These are phyloP conservation scores for Malurus alboscapulatus DNA, from an alignment of 2,113 vertebrate genomes.

Conservation along the genomic window DNA sequence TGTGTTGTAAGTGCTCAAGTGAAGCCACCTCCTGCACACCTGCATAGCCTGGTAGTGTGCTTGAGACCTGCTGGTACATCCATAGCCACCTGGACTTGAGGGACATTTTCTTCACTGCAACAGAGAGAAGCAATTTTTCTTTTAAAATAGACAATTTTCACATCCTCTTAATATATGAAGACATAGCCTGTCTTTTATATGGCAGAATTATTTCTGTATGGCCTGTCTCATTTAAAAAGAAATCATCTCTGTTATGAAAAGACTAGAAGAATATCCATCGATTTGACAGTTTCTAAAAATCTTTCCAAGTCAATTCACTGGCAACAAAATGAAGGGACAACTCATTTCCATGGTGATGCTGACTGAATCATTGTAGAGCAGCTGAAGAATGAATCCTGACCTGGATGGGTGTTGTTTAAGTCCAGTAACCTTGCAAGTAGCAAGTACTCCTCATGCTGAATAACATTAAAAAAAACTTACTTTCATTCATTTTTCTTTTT, in stretches of 20 bases:
- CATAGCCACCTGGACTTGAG: neutral
- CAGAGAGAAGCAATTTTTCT: neutral
- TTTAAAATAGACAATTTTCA: neutral
- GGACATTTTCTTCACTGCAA: neutral
- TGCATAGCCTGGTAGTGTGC: neutral
- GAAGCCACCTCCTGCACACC: neutral
- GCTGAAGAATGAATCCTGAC: conserved; percentile 51
- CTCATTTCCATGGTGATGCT: conserved; percentile 59
- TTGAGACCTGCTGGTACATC: neutral
- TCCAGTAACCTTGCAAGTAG: conserved; percentile 48
- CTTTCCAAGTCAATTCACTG: conserved; percentile 24
- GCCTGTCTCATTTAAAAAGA: conserved; percentile 9
- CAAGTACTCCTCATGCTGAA: neutral
- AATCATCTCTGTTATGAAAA: neutral
- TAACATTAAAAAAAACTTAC: neutral
- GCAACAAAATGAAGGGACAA: conserved; percentile 52
- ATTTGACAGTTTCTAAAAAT: conserved; percentile 14
- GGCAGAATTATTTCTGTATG: neutral
- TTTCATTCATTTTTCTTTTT: neutral
- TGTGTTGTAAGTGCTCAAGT: neutral
- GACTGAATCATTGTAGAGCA: conserved; percentile 30
- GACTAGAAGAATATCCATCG: neutral
- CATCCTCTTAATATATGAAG: neutral
- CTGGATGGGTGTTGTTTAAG: conserved; percentile 24
- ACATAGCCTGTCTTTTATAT: neutral